These are phyloP conservation scores for Labrus mixtus DNA, from an alignment of 2,113 vertebrate genomes.

Conservation along the genomic window DNA sequence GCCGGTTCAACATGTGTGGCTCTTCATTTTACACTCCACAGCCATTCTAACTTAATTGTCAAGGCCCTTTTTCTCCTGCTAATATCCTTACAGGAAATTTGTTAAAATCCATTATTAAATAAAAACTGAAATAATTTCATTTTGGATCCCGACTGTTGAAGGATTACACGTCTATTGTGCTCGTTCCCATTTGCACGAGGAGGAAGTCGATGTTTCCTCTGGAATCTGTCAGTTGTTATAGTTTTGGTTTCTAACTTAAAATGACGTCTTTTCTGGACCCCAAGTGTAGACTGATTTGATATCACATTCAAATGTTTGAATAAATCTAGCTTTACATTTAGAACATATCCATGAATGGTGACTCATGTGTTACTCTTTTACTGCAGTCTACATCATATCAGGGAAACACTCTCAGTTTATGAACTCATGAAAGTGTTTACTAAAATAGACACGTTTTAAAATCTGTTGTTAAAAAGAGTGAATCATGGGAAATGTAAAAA, in stretches of 20 bases:
- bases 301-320: no score
- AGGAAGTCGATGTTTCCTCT: conserved; percentile 18
- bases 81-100: conserved; percentile 63
- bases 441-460: no score
- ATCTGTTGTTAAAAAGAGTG: no score
- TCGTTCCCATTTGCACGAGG: conserved; percentile 6
- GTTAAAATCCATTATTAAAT: conserved; percentile 68
- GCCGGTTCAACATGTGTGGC: conserved; percentile 66
- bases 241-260: neutral
- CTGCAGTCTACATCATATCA: no score
- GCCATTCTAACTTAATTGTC: conserved; percentile 49
- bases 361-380: no score
- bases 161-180: conserved; percentile 48
- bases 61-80: conserved; percentile 30
- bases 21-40: conserved; percentile 56
- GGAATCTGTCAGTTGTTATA: conserved; percentile 23
- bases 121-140: conserved; percentile 68
- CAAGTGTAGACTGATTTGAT: neutral
- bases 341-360: no score
- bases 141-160: conserved; percentile 54
- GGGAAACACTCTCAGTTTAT: no score
- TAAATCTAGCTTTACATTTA: neutral
- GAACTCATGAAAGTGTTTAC: no score
- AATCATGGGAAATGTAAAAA: no score
- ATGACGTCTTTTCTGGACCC: conserved; percentile 16